Conservation (phyloP, 2,888 invertebrate species). For the Bombyx huttoni region DNA sequence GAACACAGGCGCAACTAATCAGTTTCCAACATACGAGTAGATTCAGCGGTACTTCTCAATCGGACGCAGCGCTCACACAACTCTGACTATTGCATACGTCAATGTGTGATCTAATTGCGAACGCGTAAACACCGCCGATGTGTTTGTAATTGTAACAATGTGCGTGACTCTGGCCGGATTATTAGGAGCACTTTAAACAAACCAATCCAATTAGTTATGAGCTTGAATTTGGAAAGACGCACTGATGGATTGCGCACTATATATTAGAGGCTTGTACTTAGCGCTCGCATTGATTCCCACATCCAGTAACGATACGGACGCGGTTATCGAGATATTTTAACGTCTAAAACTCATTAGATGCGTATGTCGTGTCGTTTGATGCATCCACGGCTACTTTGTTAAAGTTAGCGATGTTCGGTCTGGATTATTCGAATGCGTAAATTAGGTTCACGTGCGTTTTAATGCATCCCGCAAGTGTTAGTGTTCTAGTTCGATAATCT, state of each 20-base stretch:
- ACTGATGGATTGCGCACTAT: slow-evolving; percentile 67
- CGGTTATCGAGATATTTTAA: slow-evolving; percentile 44
- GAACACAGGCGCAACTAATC: slow-evolving; percentile 62
- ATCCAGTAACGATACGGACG: slow-evolving; percentile 33
- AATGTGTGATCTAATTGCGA: slow-evolving; percentile 64
- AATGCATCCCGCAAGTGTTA: slow-evolving; percentile 64
- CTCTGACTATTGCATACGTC: slow-evolving; percentile 28
- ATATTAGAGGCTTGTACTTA: slow-evolving; percentile 56
- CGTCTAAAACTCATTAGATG: slow-evolving; percentile 51
- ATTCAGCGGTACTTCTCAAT: slow-evolving; percentile 50
- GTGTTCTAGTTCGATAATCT: slow-evolving; percentile 70
- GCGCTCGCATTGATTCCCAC: slow-evolving; percentile 33
- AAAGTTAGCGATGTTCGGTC: slow-evolving; percentile 35
- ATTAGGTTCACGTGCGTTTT: slow-evolving; percentile 70
- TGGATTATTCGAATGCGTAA: slow-evolving; percentile 57
- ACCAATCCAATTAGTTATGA: slow-evolving; percentile 66
- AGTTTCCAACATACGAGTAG: slow-evolving; percentile 36
- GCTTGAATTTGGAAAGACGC: slow-evolving; percentile 62
- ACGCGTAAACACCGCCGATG: slow-evolving; percentile 59
- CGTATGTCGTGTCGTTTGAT: slow-evolving; percentile 62
- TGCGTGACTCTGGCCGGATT: slow-evolving; percentile 53
- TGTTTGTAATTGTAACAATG: slow-evolving; percentile 64
- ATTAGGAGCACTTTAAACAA: slow-evolving; percentile 64
- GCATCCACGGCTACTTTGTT: slow-evolving; percentile 65
- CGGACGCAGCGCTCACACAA: slow-evolving; percentile 23